Conservation (phyloP, 2,888 invertebrate genomes). For the Meteorus cinctellus region DNA sequence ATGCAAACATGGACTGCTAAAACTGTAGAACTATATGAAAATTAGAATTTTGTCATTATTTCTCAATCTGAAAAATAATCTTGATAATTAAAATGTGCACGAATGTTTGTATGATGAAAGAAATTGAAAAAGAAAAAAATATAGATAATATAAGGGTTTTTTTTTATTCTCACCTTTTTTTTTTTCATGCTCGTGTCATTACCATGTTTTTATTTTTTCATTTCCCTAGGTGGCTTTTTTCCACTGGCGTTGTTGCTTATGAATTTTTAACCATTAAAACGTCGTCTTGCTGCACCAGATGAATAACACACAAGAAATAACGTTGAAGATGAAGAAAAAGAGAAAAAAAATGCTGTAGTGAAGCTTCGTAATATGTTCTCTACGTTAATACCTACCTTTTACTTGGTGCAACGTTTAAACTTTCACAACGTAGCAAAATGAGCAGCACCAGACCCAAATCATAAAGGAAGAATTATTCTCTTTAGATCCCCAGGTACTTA, state of each 20-base stretch:
- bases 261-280: conserved; percentile 12
- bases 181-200: neutral
- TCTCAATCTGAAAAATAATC: no score
- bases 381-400: neutral
- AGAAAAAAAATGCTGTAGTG: neutral
- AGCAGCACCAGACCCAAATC: neutral
- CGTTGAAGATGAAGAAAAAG: neutral
- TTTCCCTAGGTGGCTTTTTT: conserved; percentile 10
- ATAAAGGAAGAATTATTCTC: neutral
- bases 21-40: no score
- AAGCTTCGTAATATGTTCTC: neutral
- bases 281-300: neutral
- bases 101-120: no score
- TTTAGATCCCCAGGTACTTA: neutral
- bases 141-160: no score
- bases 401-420: neutral
- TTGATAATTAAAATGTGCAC: no score
- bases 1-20: no score
- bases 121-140: no score
- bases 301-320: neutral
- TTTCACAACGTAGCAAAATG: neutral
- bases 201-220: neutral
- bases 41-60: no score
- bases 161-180: neutral
- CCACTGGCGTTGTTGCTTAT: neutral